phyloP scores from a whole-genome alignment of 2,113 vertebrate species.

The Telmatochromis sp. region DNA sequence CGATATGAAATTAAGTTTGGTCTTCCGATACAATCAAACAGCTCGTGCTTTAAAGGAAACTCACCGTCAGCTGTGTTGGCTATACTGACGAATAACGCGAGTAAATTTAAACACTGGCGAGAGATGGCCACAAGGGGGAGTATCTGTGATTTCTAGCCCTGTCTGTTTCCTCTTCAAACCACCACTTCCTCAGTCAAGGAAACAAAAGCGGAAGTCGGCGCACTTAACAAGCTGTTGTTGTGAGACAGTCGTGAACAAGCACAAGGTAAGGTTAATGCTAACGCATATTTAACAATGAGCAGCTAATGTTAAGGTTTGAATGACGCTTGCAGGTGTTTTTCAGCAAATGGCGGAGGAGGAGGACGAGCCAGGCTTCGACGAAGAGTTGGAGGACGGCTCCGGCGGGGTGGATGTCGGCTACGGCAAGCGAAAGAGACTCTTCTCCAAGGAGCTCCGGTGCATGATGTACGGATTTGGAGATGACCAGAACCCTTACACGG shows the following conservation, averaged over 20 bases:
- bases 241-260: not conserved
- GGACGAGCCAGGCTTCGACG: slow-evolving; percentile 79
- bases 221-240: not conserved
- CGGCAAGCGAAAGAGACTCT: slow-evolving; percentile 87
- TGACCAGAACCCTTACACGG: slow-evolving; percentile 98
- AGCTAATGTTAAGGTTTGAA: not conserved
- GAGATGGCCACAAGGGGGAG: not conserved
- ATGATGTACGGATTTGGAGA: slow-evolving; percentile 99
- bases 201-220: not conserved
- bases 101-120: not conserved
- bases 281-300: not conserved
- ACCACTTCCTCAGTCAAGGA: not conserved
- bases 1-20: not conserved
- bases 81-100: not conserved
- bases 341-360: slow-evolving; percentile 72
- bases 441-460: slow-evolving; percentile 94
- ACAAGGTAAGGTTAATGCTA: not conserved
- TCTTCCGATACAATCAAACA: not conserved
- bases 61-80: not conserved
- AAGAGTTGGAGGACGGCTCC: slow-evolving; percentile 83
- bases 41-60: not conserved
- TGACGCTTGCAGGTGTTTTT: not conserved
- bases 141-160: not conserved
- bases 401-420: slow-evolving; percentile 81
- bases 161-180: not conserved